Evolutionary conservation across 2,888 invertebrate genomes (phyloP).

Genomic region (Trachelus troglodyta): DNA sequence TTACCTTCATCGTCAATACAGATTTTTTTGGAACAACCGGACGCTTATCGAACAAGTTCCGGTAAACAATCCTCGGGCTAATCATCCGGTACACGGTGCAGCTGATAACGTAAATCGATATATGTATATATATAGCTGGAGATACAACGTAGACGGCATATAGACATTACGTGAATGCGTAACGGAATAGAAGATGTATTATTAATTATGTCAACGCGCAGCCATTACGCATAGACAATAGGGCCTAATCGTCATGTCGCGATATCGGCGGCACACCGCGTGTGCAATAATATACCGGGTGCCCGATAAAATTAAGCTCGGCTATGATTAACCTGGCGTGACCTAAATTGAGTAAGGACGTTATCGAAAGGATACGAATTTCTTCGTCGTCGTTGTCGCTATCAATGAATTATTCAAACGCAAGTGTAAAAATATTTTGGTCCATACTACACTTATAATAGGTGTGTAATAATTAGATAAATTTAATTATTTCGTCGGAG

Average conservation of each 20-base stretch:
- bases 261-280: background rate
- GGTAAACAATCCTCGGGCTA: background rate
- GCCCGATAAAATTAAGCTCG: background rate
- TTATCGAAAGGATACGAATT: background rate
- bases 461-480: background rate
- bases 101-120: background rate
- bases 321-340: background rate
- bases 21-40: background rate
- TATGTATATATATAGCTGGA: background rate
- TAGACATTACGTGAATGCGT: constrained; percentile 25
- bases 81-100: background rate
- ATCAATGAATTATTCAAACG: background rate
- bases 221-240: constrained; percentile 42
- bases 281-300: background rate
- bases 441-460: fast-evolving
- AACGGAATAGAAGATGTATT: constrained; percentile 34
- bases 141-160: background rate
- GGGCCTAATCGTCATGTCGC: constrained; percentile 31
- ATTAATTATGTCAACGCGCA: constrained; percentile 41
- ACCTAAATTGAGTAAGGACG: background rate
- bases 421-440: background rate
- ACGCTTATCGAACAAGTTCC: background rate
- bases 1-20: background rate
- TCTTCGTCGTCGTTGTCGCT: background rate
- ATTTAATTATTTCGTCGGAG: background rate